Evolutionary conservation across 2,113 vertebrate genomes (phyloP), one percentile per base, ranked within the genome.

Genomic region (Aegotheles bennettii): DNA sequence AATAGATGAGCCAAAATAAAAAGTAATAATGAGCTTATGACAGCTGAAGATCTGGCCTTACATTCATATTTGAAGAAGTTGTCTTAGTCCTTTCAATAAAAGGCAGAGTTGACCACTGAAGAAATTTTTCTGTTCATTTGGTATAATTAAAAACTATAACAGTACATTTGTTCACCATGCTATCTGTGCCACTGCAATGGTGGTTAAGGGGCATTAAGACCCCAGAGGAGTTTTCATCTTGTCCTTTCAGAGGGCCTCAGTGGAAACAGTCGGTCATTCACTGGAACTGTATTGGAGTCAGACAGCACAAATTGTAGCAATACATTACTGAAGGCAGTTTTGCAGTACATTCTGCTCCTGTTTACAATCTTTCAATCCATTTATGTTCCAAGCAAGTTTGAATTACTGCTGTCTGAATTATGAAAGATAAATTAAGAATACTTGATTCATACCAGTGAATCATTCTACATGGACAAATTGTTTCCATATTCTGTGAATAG

Each of bases 371-470:
- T 94, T 90, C 87, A 91, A 61, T 77, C 76, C 89, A 84, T 75
- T 94, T 87, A 47, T 89, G 8, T 75, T 91, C 65, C 84, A 87
- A 84, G 61, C 8, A 93, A 90, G n/a, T 83, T 47, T 94, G 65
- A 89, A 94, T 95, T 87, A 91, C 40, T 94, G 24, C 57, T 90
- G 87, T 33, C 28, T 93, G 70, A 82, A 83, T 90, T 93, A 87
- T 57, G 53, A 85, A 76, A 61, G 31, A 76, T 75, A 95, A 90
- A 93, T 96, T 93, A 91, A 36, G 48, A 91, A 85, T 87, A 71
- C 31, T 91, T 84, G 70, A 89, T 94, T 76, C 82, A 91, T 91
- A 93, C 79, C 67, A 90, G 57, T 88, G 92, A 91, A 79, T 93
- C 40, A 68, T 95, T 93, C 81, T 93, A 64, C 61, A 84, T 36